Base-by-base conservation (phyloP, 2,797 vertebrate genomes). In the Smutsia gigantea region DNA sequence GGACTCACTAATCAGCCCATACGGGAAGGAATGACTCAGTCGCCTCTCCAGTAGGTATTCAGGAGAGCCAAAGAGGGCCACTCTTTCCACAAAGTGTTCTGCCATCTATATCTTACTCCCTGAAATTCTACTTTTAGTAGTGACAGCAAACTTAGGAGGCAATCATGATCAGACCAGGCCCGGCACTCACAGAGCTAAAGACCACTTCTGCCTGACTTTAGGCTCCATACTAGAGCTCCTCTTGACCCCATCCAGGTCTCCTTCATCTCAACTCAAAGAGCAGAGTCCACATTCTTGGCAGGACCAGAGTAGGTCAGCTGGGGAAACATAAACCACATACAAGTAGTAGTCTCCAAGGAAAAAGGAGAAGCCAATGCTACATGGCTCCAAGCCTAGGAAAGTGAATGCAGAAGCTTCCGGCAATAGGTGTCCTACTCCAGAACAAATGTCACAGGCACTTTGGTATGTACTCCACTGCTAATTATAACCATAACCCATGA, bases 381-480 rank as follows among this genome's bases (percentile, higher is more conserved):
- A 31, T 12, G 68, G 29, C 39, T 34, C n/a, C 17, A 57, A 37
- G 34, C 37, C 46, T 79, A n/a, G 27, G 55, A 11, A 84, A 53
- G 86, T 37, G 29, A 82, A 39, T 34, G 9, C 88, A 97, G 88
- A 94, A 96, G 87, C 91, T 97, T 72, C 96, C 92, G 90, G 75
- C 94, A 96, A 97, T 87, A 98, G 88, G 90, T 82, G 91, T 93
- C 95, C 93, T 97, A 88, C 91, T 31, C 64, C 96, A 95, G 93
- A 97, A 93, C 89, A 95, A 97, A 96, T 96, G 93, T 97, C 97
- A 97, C 97, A 98, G 84, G 95, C 93, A 96, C 94, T 97, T 95
- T 94, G 95, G 84, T 87, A 72, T 51, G 64, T 83, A 90, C 68
- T 0, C 51, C 90, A 37, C 7, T 81, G 93, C 74, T 95, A 95